Evolutionary conservation across 2,797 vertebrate species (phyloP).

Genomic region (Streptopelia turtur): DNA sequence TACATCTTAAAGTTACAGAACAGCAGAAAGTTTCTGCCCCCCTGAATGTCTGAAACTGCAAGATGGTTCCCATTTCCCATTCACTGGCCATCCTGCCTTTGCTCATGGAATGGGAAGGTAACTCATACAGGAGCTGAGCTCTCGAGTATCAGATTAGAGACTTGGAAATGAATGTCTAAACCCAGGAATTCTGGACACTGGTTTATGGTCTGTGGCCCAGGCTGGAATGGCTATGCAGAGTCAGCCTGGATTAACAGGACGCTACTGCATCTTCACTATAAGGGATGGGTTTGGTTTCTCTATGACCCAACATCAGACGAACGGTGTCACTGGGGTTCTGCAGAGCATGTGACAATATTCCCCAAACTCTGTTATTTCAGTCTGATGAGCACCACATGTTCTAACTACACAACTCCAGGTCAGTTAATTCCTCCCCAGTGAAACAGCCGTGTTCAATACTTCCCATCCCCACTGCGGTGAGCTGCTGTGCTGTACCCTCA

Average conservation of each 20-base stretch:
- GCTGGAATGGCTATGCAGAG: not conserved
- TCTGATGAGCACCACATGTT: fast-evolving
- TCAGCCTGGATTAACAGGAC: not conserved
- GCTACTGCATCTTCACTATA: not conserved
- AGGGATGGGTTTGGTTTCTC: not conserved
- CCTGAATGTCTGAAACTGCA: fast-evolving
- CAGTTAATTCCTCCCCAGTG: not conserved
- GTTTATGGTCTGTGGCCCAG: not conserved
- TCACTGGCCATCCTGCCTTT: not conserved
- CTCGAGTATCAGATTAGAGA: not conserved
- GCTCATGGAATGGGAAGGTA: not conserved
- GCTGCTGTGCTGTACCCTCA: not conserved
- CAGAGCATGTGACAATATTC: not conserved
- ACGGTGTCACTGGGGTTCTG: not conserved
- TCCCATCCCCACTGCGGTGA: fast-evolving
- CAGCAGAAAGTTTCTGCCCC: not conserved
- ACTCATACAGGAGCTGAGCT: not conserved
- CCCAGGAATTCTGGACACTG: not conserved
- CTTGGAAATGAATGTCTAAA: not conserved
- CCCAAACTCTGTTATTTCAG: not conserved
- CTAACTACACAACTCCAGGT: not conserved
- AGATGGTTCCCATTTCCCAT: not conserved
- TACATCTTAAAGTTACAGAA: not conserved
- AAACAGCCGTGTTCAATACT: not conserved
- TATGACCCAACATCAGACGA: not conserved